Conservation (phyloP, 2,113 vertebrate species). For the Paramisgurnus dabryanus region DNA sequence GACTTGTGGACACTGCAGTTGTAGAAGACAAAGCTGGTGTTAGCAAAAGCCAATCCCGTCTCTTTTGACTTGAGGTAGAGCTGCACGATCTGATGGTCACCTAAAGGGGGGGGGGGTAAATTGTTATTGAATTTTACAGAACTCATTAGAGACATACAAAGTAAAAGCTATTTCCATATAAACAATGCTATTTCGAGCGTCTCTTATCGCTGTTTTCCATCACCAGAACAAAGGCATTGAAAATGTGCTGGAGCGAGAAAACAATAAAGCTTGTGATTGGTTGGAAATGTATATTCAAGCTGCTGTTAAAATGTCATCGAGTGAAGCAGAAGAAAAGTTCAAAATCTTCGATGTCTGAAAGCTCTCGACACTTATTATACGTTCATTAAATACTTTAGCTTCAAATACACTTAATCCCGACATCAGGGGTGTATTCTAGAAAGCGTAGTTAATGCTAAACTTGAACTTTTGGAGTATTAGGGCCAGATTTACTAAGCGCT, state of each 20-base stretch:
- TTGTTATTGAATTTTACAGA: not conserved
- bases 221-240: not conserved
- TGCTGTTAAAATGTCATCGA: not conserved
- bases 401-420: no score
- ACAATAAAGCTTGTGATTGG: not conserved
- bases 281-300: not conserved
- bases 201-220: no score
- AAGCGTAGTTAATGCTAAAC: no score
- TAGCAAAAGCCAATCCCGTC: constrained; percentile 95
- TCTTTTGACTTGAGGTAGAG: constrained; percentile 98
- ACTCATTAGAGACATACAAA: not conserved
- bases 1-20: constrained; percentile 98
- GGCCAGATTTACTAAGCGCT: no score
- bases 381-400: no score
- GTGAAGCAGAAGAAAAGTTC: no score
- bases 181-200: not conserved
- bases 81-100: constrained; percentile 96
- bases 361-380: no score
- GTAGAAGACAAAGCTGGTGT: constrained; percentile 98
- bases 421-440: no score
- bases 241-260: not conserved
- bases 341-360: no score
- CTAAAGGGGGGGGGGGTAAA: constrained; percentile 62
- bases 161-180: not conserved
- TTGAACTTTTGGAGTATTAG: no score